Conservation (phyloP, 2,888 invertebrate species). For the Drosophila gaucha region DNA sequence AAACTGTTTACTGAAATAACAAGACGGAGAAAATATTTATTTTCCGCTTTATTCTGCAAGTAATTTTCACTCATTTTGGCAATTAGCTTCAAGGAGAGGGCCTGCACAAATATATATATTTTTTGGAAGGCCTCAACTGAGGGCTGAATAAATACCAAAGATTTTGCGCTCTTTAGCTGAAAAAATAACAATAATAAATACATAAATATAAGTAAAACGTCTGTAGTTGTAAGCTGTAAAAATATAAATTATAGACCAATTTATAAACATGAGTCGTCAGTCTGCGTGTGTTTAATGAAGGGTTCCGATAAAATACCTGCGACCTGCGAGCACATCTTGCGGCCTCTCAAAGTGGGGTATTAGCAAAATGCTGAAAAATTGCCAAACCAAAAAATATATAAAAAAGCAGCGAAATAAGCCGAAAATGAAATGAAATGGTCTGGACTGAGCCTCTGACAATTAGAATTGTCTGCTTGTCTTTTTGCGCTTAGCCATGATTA, state of each 20-base stretch:
- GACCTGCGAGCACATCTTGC: conserved; percentile 1
- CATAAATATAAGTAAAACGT: conserved; percentile 14
- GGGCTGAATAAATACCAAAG: conserved; percentile 42
- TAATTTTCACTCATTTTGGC: conserved; percentile 60
- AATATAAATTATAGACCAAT: conserved; percentile 82
- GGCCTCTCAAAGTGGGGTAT: conserved; percentile 66
- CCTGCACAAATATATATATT: conserved; percentile 58
- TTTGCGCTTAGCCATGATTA: conserved; percentile 72
- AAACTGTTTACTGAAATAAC: conserved; percentile 77
- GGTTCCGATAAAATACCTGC: conserved; percentile 60
- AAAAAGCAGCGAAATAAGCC: conserved; percentile 34
- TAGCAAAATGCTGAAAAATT: conserved; percentile 81
- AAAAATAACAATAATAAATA: conserved; percentile 36
- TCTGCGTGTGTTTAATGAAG: conserved; percentile 72
- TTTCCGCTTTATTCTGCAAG: conserved; percentile 38
- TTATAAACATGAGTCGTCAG: conserved; percentile 78
- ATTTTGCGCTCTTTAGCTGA: conserved; percentile 5
- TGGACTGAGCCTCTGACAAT: conserved; percentile 60
- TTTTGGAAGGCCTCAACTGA: conserved; percentile 19
- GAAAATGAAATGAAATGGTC: conserved; percentile 66
- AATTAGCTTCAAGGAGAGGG: conserved; percentile 58
- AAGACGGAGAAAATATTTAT: conserved; percentile 57
- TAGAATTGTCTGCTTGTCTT: conserved; percentile 75
- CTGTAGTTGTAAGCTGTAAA: conserved; percentile 66
- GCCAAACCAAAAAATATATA: conserved; percentile 33